phyloP scores from a whole-genome alignment of 2,797 vertebrate species.

The Leptoclinus maculatus region DNA sequence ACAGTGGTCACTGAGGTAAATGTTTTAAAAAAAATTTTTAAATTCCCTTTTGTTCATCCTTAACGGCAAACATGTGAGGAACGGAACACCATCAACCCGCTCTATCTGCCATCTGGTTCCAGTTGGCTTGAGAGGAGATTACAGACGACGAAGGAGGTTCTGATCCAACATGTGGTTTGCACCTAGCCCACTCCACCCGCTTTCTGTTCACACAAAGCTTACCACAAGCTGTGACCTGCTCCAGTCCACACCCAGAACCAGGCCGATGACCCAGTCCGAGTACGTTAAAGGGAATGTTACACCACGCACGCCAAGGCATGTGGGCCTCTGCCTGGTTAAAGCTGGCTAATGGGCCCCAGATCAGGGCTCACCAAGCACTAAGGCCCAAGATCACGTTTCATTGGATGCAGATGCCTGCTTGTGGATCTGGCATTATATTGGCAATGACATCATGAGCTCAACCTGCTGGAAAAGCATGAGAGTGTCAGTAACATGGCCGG shows the following conservation, averaged over 20 bases:
- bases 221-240: slow-evolving; percentile 53
- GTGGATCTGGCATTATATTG: slow-evolving; percentile 60
- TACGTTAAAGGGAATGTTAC: slow-evolving; percentile 22
- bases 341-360: slow-evolving; percentile 71
- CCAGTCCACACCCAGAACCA: slow-evolving; percentile 42
- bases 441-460: slow-evolving; percentile 68
- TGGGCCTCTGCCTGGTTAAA: slow-evolving; percentile 51
- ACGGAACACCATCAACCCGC: slow-evolving; percentile 38
- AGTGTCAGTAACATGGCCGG: slow-evolving; percentile 1
- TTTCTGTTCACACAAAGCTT: slow-evolving; percentile 51
- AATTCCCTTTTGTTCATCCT: slow-evolving; percentile 36
- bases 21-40: not conserved
- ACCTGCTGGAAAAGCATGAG: slow-evolving; percentile 29
- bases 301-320: slow-evolving; percentile 28
- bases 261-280: slow-evolving; percentile 15
- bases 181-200: slow-evolving; percentile 38
- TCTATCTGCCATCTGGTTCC: slow-evolving; percentile 63
- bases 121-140: slow-evolving; percentile 44
- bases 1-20: slow-evolving; percentile 43
- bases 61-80: slow-evolving; percentile 58
- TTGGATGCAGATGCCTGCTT: slow-evolving; percentile 64
- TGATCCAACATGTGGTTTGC: slow-evolving; percentile 69
- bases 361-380: slow-evolving; percentile 29
- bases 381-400: slow-evolving; percentile 56
- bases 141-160: slow-evolving; percentile 39